Conservation (phyloP, 2,113 vertebrate genomes). For the Machaerirhynchus nigripectus region DNA sequence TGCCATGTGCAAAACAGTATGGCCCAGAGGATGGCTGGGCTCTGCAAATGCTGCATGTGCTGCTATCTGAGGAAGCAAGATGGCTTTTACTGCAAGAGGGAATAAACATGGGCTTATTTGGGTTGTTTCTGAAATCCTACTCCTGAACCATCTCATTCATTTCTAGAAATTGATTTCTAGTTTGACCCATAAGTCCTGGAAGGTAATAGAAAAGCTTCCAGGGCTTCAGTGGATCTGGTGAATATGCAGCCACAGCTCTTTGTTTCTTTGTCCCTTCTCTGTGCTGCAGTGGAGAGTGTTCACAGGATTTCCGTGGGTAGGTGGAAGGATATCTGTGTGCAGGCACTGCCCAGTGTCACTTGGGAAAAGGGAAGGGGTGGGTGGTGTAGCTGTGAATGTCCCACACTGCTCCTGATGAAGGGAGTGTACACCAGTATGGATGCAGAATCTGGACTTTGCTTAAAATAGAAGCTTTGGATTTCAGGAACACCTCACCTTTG, state of each 20-base stretch:
- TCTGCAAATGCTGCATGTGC: not conserved
- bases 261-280: not conserved
- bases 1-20: not conserved
- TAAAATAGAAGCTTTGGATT: not conserved
- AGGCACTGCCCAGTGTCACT: not conserved
- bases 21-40: not conserved
- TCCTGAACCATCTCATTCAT: not conserved
- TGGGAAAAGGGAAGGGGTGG: not conserved
- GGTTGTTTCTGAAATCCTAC: not conserved
- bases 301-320: fast-evolving
- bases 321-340: not conserved
- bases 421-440: not conserved
- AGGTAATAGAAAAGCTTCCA: not conserved
- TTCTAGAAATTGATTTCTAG: not conserved
- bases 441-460: not conserved
- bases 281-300: not conserved
- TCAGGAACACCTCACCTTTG: not conserved
- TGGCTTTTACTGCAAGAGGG: not conserved
- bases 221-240: not conserved
- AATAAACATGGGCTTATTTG: not conserved
- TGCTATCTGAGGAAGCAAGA: not conserved
- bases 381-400: not conserved
- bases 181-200: not conserved
- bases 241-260: not conserved
- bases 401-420: not conserved